Base-by-base conservation (phyloP, 2,888 invertebrate species). In the Linnaemya tessellans region DNA sequence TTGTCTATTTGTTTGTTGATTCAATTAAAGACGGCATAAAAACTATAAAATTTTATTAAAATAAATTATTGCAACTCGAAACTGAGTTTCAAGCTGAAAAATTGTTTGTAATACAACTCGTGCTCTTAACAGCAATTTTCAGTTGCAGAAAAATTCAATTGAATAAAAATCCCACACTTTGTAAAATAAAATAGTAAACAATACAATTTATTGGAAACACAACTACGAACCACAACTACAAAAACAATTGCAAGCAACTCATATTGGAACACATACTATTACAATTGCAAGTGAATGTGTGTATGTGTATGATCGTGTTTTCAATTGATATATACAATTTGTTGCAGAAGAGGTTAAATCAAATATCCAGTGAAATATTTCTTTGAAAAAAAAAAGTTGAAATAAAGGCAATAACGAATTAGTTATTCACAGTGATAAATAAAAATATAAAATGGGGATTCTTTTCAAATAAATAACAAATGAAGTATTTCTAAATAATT, bases 1-100 rank as follows among this genome's bases (percentile, higher is more conserved):
- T 68, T 54, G 35, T 62, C 62, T 18, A 68, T 58, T 35, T 2
- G 20, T 62, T 62, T 38, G 10, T n/a, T 38, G 18, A 60, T 60
- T 38, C 60, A 60, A 38, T 20, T 38, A 38, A 65, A 46, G 22
- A n/a, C n/a, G 2, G 22, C 22, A 65, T 30, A 30, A 9, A 46
- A 65, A 64, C 9, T 43, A 46, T 18, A 30, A 30, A 18, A 65
- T 49, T 25, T 56, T 11, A 25, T 56, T 30, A 60, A 43, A 60
- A 38, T 38, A 38, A 38, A 60, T 38, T 43, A 8, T 7, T 25
- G 20, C 46, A 46, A 46, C 9, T 20, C 7, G 18, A 60, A 71
- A 60, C 35, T 73, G 15, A 60, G n/a, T 60, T 60, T 35, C 1
- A 49, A 38, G 38, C 9, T 60, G 9, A 18, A 46, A n/a, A n/a